Evolutionary conservation across 2,113 vertebrate species (phyloP).

Genomic region (Vulpes lagopus): DNA sequence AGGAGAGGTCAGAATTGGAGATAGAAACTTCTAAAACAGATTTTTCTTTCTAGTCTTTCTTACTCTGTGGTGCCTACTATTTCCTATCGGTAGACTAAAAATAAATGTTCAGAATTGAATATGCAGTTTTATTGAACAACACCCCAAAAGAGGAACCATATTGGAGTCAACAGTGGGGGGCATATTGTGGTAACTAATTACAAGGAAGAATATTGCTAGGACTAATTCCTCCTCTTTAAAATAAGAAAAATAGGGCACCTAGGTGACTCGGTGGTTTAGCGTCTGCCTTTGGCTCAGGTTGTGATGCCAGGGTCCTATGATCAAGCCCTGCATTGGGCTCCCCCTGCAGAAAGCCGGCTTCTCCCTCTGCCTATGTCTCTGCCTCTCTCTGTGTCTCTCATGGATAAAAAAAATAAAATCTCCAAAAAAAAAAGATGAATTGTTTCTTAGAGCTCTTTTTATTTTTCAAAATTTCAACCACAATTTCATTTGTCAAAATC

Average conservation of each 20-base stretch:
- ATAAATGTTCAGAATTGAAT: neutral
- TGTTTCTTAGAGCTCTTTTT: neutral
- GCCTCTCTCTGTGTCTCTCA: too few relatives aligned
- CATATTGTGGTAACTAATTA: too few relatives aligned
- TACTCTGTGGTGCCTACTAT: neutral
- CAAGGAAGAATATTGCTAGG: too few relatives aligned
- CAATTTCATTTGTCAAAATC: constrained; percentile 57
- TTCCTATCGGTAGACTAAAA: constrained; percentile 5
- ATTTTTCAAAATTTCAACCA: constrained; percentile 50
- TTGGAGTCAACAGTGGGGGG: neutral
- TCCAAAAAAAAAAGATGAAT: neutral
- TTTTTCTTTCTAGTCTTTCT: neutral
- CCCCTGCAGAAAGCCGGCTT: too few relatives aligned
- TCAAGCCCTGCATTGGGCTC: too few relatives aligned
- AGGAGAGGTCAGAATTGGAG: neutral
- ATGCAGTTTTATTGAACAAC: constrained; percentile 39
- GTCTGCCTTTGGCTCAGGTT: too few relatives aligned
- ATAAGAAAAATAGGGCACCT: too few relatives aligned
- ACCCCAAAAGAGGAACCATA: neutral
- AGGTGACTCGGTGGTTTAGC: too few relatives aligned
- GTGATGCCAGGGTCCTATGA: too few relatives aligned
- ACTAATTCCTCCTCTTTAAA: too few relatives aligned
- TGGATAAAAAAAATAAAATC: too few relatives aligned
- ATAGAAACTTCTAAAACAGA: neutral
- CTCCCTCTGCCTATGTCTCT: too few relatives aligned